Evolutionary conservation across 2,113 vertebrate genomes (phyloP).

Genomic region (Plestiodon gilberti): DNA sequence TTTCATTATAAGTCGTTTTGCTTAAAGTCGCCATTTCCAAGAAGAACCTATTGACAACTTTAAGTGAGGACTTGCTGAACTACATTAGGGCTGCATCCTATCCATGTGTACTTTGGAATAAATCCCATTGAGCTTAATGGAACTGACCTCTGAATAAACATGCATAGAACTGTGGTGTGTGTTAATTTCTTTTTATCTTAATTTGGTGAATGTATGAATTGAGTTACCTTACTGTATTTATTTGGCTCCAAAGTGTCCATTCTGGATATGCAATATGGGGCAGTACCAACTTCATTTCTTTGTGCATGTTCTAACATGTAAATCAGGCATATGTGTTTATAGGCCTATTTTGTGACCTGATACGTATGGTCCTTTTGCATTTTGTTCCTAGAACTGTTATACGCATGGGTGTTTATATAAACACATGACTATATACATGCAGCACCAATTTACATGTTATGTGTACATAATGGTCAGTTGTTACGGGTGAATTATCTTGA

Average conservation of each 20-base stretch:
- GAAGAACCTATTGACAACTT: too few relatives aligned
- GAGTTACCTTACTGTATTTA: background rate
- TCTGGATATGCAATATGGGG: background rate
- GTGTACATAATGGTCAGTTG: background rate
- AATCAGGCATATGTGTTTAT: too few relatives aligned
- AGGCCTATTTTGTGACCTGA: background rate
- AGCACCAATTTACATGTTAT: background rate
- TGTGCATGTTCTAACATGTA: too few relatives aligned
- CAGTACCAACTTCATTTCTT: too few relatives aligned
- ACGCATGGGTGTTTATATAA: background rate
- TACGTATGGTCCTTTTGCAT: background rate
- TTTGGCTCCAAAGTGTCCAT: background rate
- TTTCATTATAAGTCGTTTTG: too few relatives aligned
- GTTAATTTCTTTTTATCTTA: background rate
- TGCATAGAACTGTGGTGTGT: too few relatives aligned
- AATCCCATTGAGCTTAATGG: too few relatives aligned
- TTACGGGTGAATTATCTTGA: too few relatives aligned
- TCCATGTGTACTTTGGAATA: too few relatives aligned
- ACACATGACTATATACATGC: background rate
- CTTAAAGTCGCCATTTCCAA: too few relatives aligned
- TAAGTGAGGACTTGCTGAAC: too few relatives aligned
- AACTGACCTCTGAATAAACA: too few relatives aligned
- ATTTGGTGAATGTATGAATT: background rate
- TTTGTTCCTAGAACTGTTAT: background rate
- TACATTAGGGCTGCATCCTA: background rate